Evolutionary conservation across 2,888 invertebrate genomes (phyloP), one percentile per base, ranked within the genome.

Genomic region (Acrobasis repandana): DNA sequence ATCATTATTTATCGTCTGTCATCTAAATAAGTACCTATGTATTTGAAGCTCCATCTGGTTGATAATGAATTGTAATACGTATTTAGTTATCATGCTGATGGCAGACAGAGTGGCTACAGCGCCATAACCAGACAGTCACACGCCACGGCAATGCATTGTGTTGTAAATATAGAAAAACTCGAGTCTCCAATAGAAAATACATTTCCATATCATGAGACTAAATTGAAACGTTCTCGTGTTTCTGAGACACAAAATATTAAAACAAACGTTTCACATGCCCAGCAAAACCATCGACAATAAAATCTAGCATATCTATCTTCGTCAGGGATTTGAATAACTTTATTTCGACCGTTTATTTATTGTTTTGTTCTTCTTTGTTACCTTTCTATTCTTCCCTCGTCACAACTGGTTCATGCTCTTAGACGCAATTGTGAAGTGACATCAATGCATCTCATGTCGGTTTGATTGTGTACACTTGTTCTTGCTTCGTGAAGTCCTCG

Each of bases 41-140:
- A 52, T 18, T 20, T n/a, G 10, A 50, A 18, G 34, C 15, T 16
- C n/a, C n/a, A 16, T 54, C 10, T n/a, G 9, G 43, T 43, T n/a
- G 43, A 43, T 11, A 14, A 43, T 43, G 6, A 14, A 14, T 4
- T 43, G 4, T 43, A n/a, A n/a, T 43, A 14, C 43, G 43, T 28
- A 50, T 50, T 5, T 38, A 38, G 20, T 36, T 54, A 38, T 54
- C 54, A 43, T 20, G 16, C 38, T 38, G 20, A 38, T 20, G n/a
- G 38, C 18, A 57, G 57, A 57, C 57, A 57, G 57, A 47, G 57
- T 48, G 57, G 48, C 57, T 57, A 34, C 57, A 57, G 10, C 34
- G 15, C 47, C 34, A 47, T 34, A 34, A 57, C 33, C 34, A 33
- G 47, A 28, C 16, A 48, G 16, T 48, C 34, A 48, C 57, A 57